Base-by-base conservation (phyloP, 2,113 vertebrate genomes). In the Perognathus longimembris region DNA sequence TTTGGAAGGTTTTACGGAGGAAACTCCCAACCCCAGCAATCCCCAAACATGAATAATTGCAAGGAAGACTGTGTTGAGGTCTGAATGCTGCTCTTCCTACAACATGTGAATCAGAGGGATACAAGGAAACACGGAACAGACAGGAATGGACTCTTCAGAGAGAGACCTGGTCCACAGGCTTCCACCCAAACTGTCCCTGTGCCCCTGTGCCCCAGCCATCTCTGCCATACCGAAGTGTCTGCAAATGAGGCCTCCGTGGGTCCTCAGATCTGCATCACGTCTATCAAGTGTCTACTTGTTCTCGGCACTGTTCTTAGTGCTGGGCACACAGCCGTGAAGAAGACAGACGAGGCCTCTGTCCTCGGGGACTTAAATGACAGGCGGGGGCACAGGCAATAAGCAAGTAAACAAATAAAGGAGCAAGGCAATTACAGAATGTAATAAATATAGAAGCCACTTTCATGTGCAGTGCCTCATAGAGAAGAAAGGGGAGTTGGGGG, bases 351-450 rank as follows among this genome's bases (percentile, higher is more conserved):
- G 40, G 34, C 22, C 26, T 79, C 75, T 21, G 1, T 90, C 77
- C 90, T 86, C 38, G 32, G 36, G 57, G 89, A 70, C 21, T 81
- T 42, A 8, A 1, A 21, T 61, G 85, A 64, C 69, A 66, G 85
- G 32, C 28, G 4, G 45, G 40, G 82, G 64, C 42, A 86, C 66
- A 85, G 54, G 59, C 85, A 82, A 26, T 30, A 75, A 36, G 76
- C 38, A 69, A 86, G 42, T 24, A 69, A 89, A 84, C 67, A 95
- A 87, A 94, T 40, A 63, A 57, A 83, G 34, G 75, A 85, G 64
- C 20, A 22, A 85, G 54, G 71, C 66, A 45, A 57, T 45, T 66
- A 79, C 2, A 40, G 54, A 15, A 59, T 3, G 6, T 17, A 57
- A 75, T n/a, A 38, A 67, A 66, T n/a, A 40, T 1, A 59, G 32